phyloP scores from a whole-genome alignment of 2,797 vertebrate species.

The Gymnocypris eckloni region DNA sequence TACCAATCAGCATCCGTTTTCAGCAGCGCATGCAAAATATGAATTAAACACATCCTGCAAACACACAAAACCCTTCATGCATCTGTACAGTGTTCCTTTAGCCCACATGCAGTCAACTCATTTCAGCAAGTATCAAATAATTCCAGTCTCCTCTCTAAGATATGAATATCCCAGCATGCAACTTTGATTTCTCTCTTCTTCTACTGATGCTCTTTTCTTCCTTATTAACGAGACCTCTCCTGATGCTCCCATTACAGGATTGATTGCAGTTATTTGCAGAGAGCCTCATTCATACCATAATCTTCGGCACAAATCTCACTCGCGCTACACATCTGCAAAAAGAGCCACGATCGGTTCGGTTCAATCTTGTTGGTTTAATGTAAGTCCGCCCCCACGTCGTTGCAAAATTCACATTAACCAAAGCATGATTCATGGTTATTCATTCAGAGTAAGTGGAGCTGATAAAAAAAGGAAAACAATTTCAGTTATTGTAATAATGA shows the following conservation, averaged over 20 bases:
- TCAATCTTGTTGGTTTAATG: conserved; percentile 59
- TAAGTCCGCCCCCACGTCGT: conserved; percentile 6
- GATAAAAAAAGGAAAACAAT: conserved; percentile 37
- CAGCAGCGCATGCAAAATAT: background rate
- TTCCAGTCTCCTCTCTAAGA: conserved; percentile 30
- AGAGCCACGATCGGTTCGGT: conserved; percentile 46
- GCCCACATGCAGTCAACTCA: conserved; percentile 43
- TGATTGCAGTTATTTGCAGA: conserved; percentile 53
- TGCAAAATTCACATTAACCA: conserved; percentile 40
- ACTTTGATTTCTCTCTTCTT: conserved; percentile 52
- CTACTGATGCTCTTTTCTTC: conserved; percentile 46
- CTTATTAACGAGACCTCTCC: conserved; percentile 42
- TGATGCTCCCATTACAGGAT: conserved; percentile 41
- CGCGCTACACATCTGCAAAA: conserved; percentile 40
- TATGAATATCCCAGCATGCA: conserved; percentile 48
- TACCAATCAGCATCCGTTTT: conserved; percentile 20
- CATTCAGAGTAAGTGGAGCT: conserved; percentile 29
- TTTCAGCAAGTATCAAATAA: conserved; percentile 40
- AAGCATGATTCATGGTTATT: conserved; percentile 51
- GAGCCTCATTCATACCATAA: conserved; percentile 40
- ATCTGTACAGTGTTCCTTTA: conserved; percentile 30
- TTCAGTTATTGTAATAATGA: conserved; percentile 27
- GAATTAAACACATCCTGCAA: conserved; percentile 34
- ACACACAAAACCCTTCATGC: conserved; percentile 13
- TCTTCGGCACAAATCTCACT: conserved; percentile 40